phyloP scores from a whole-genome alignment of 1,140 invertebrate genomes.

The Polyergus mexicanus region DNA sequence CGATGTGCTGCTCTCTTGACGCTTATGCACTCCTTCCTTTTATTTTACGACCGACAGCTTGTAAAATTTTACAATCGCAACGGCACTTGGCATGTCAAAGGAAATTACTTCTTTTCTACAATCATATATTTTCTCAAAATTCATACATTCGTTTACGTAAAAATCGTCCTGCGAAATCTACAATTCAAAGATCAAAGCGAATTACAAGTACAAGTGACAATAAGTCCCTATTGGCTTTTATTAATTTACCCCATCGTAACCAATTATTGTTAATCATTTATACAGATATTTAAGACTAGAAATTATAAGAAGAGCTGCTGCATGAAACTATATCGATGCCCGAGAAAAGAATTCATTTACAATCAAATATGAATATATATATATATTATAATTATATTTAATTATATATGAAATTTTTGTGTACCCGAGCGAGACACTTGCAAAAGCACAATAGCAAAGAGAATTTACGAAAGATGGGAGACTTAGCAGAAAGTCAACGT shows the following conservation, averaged over 20 bases:
- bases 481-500: not conserved
- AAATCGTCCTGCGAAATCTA: not conserved
- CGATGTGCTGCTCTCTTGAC: slow-evolving; percentile 74
- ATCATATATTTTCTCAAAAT: not conserved
- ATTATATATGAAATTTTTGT: too few relatives aligned
- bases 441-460: not conserved
- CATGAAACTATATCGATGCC: too few relatives aligned
- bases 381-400: too few relatives aligned
- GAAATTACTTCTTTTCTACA: slow-evolving; percentile 1
- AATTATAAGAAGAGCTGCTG: too few relatives aligned
- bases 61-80: slow-evolving; percentile 8
- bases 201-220: not conserved
- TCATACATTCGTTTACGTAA: not conserved
- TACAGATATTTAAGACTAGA: not conserved
- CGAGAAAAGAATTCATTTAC: too few relatives aligned
- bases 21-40: slow-evolving; percentile 64
- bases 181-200: not conserved
- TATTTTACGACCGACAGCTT: slow-evolving; percentile 50
- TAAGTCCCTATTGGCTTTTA: not conserved
- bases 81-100: not conserved
- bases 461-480: not conserved
- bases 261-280: not conserved
- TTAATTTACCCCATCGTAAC: not conserved
- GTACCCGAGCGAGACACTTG: not conserved
- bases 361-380: too few relatives aligned